Percentiles rank a stretch among this genome's conserved stretches.
phyloP scores from a whole-genome alignment of 2,888 invertebrate genomes.

The Drosophila quinaria region DNA sequence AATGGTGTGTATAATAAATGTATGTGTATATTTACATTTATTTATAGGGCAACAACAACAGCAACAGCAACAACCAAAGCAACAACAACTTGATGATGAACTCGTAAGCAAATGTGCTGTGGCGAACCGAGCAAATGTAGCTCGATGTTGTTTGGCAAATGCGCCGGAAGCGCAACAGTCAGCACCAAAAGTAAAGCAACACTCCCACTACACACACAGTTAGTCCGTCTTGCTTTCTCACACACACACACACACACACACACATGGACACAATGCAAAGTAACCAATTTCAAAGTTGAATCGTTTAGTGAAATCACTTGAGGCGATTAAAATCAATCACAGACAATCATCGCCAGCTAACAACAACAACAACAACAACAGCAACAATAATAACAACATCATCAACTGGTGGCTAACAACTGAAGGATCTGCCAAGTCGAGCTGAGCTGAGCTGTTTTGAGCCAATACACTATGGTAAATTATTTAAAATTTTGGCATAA shows the following conservation, averaged over 20 bases:
- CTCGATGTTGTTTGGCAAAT: conserved; percentile 36
- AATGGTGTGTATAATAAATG: conserved; percentile 27
- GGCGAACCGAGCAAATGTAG: conserved; percentile 48
- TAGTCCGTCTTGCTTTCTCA: neutral
- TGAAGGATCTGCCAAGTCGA: conserved; percentile 19
- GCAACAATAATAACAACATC: conserved; percentile 11
- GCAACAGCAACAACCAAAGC: conserved; percentile 4
- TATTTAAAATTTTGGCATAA: too few relatives aligned
- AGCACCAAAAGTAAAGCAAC: conserved; percentile 49
- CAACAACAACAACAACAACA: conserved; percentile 17
- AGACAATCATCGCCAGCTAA: conserved; percentile 69
- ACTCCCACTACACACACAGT: conserved; percentile 8
- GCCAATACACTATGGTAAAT: neutral
- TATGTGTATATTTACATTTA: conserved; percentile 23
- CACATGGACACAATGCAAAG: conserved; percentile 62
- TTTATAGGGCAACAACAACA: conserved; percentile 26
- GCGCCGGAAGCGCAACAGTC: conserved; percentile 66
- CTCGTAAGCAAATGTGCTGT: conserved; percentile 40
- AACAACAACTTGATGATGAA: conserved; percentile 19
- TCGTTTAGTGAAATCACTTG: conserved; percentile 80
- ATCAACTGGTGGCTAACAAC: conserved; percentile 15
- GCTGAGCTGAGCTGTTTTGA: conserved; percentile 10
- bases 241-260: conserved; percentile 14
- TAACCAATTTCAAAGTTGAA: conserved; percentile 76
- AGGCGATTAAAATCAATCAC: conserved; percentile 82